Evolutionary conservation across 2,113 vertebrate genomes (phyloP).

Genomic region (Neogobius melanostomus): DNA sequence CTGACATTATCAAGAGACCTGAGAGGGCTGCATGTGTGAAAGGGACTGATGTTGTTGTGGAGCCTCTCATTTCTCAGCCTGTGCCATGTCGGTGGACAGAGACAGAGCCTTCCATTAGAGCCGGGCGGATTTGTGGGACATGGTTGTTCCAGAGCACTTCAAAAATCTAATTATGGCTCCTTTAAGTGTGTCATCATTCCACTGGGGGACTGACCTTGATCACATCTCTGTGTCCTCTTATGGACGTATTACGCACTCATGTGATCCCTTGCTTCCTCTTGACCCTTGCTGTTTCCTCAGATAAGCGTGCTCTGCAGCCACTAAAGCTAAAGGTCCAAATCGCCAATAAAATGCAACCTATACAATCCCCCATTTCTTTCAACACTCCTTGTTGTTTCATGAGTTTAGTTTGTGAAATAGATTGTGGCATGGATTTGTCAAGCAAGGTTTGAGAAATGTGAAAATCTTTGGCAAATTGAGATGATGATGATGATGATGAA

Average conservation of each 20-base stretch:
- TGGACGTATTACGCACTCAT: not conserved
- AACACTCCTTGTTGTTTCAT: too few relatives aligned
- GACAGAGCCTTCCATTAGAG: not conserved
- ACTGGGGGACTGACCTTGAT: not conserved
- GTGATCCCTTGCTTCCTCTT: not conserved
- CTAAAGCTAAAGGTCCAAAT: too few relatives aligned
- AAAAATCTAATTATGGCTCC: not conserved
- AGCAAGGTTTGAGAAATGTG: too few relatives aligned
- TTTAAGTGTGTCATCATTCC: not conserved
- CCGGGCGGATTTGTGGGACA: not conserved
- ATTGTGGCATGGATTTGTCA: too few relatives aligned
- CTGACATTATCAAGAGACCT: too few relatives aligned
- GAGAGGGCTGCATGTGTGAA: too few relatives aligned
- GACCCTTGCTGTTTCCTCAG: not conserved
- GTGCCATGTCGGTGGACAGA: not conserved
- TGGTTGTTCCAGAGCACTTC: constrained; percentile 1
- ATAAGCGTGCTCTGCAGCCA: not conserved
- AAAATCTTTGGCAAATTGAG: too few relatives aligned
- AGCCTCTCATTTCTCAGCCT: not conserved
- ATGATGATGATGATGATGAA: too few relatives aligned
- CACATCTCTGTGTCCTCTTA: not conserved
- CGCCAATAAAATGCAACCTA: too few relatives aligned
- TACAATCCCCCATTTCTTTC: too few relatives aligned
- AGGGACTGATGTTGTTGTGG: too few relatives aligned
- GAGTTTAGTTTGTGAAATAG: too few relatives aligned